Evolutionary conservation across 2,888 invertebrate genomes (phyloP), one percentile per base, ranked within the genome.

Genomic region (Xanthia icteritia): DNA sequence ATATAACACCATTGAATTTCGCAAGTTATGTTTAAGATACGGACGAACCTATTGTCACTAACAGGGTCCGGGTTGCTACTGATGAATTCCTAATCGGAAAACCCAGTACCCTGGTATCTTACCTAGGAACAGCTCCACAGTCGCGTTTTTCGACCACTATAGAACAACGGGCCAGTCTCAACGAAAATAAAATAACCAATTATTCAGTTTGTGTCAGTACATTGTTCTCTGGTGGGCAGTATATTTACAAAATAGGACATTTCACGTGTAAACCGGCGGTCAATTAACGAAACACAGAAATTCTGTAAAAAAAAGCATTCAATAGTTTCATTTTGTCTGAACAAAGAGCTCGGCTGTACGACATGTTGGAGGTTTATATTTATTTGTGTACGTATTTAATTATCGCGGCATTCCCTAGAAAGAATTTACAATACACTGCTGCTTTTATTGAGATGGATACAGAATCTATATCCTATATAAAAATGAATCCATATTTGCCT

Each of bases 311-410:
- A 54, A 73, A 76, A 78, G 42, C 15, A n/a, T 74, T 66, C 73
- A 63, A 81, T 86, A 76, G 84, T 86, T 85, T 76, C n/a, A 84
- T 86, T 82, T 76, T 73, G 61, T 63, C 36, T 56, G 61, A 31
- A 82, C 73, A 83, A 81, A 81, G 56, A 76, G 77, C 5, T 72
- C 23, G 13, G 1, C 2, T 72, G 51, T 61, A 27, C 76, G 56
- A 54, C n/a, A 66, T 56, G 56, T 66, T 61, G 51, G 56, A 42
- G 54, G 17, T 20, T 51, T 27, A 67, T 17, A 77, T 56, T 60
- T 48, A 56, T 70, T 63, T 78, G 15, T 23, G 36, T 58, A 36
- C 39, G 27, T 58, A 61, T 70, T 83, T 65, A 15, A 77, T 36
- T 63, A 61, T 67, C 17, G 42, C 23, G 15, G n/a, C 20, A 13